Percentiles rank a stretch among this genome's conserved stretches.
Conservation (phyloP, 2,113 vertebrate species). For the Myotis lucifugus region DNA sequence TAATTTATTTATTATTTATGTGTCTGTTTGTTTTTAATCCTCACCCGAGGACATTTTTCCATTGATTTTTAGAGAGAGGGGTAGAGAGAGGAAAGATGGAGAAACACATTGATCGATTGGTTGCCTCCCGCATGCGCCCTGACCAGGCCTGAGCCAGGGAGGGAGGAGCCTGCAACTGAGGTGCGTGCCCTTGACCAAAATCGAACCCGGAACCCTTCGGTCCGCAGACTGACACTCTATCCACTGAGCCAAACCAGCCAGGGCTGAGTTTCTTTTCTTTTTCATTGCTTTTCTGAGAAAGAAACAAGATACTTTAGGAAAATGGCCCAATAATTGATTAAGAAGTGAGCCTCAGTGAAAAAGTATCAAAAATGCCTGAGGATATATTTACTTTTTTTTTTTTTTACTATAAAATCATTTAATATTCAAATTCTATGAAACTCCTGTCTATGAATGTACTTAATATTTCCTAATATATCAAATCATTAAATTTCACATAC, state of each 20-base stretch:
- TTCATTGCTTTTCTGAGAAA: slow-evolving; percentile 52
- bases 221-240: too few relatives aligned
- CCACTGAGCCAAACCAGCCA: too few relatives aligned
- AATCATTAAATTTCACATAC: neutral
- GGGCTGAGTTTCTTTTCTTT: neutral
- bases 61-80: too few relatives aligned
- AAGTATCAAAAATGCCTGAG: neutral
- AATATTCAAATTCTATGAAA: slow-evolving; percentile 14
- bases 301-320: neutral
- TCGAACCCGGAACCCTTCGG: too few relatives aligned
- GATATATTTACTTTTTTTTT: slow-evolving; percentile 3
- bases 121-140: too few relatives aligned
- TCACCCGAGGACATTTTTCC: too few relatives aligned
- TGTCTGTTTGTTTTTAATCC: too few relatives aligned
- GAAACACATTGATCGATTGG: too few relatives aligned
- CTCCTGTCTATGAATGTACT: neutral
- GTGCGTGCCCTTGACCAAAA: too few relatives aligned
- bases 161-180: too few relatives aligned
- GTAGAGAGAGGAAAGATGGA: too few relatives aligned
- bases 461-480: slow-evolving; percentile 32
- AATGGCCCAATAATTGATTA: neutral
- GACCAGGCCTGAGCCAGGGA: too few relatives aligned
- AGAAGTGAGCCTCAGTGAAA: neutral
- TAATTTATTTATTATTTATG: neutral
- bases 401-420: slow-evolving; percentile 16